phyloP scores from a whole-genome alignment of 2,888 invertebrate species.

The Agonum fuliginosum region DNA sequence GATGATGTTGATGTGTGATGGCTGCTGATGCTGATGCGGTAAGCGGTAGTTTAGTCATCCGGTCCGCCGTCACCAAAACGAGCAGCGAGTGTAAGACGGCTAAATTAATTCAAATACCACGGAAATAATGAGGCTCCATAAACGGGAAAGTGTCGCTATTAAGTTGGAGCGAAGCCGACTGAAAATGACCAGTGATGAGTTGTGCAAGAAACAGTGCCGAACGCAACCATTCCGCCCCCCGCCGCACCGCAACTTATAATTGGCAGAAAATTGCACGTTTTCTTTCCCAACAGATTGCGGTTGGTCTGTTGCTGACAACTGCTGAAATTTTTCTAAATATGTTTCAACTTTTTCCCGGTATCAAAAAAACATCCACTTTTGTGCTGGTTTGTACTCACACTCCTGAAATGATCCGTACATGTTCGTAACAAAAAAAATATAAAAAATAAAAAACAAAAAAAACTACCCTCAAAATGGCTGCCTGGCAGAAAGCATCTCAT shows the following conservation, averaged over 20 bases:
- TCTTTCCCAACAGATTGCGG: slow-evolving; percentile 46
- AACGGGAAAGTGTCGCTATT: slow-evolving; percentile 57
- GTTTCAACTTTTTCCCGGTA: slow-evolving; percentile 49
- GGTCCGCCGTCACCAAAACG: slow-evolving; percentile 43
- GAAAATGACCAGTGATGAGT: slow-evolving; percentile 51
- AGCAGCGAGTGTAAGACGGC: slow-evolving; percentile 50
- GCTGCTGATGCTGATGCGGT: background rate
- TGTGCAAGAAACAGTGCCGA: slow-evolving; percentile 27
- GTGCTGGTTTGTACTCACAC: slow-evolving; percentile 71
- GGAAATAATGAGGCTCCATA: slow-evolving; percentile 55
- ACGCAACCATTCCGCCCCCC: background rate
- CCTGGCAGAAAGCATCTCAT: slow-evolving; percentile 76
- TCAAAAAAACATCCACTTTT: slow-evolving; percentile 66
- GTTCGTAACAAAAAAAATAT: slow-evolving; percentile 70
- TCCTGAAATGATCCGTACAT: slow-evolving; percentile 73
- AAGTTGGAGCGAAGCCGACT: slow-evolving; percentile 35
- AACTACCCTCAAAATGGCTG: slow-evolving; percentile 85
- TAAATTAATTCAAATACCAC: slow-evolving; percentile 59
- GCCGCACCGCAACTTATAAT: slow-evolving; percentile 40
- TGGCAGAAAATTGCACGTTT: slow-evolving; percentile 42
- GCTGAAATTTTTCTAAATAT: slow-evolving; percentile 51
- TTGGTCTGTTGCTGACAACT: slow-evolving; percentile 50
- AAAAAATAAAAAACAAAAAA: slow-evolving; percentile 74
- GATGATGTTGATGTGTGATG: background rate
- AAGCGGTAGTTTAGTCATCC: slow-evolving; percentile 40